A percentile compares a stretch with the other conserved stretches of the same genome.
These are phyloP conservation scores for Trimorus sp. DNA, from an alignment of 2,888 invertebrate species.

Conservation along the genomic window DNA sequence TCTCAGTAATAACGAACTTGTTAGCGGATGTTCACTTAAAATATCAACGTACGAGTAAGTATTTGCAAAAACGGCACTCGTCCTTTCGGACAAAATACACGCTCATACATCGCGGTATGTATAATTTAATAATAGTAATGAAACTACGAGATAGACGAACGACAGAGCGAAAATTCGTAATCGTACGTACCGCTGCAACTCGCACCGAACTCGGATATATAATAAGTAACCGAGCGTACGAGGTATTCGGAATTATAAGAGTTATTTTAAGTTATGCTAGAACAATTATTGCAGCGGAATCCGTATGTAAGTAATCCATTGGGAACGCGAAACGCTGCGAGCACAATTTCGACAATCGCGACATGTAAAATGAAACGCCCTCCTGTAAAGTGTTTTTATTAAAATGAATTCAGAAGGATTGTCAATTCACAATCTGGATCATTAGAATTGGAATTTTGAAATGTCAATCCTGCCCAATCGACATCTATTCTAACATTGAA, in stretches of 20 bases:
- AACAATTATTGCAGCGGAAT: conserved; percentile 20
- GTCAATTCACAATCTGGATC: too few relatives aligned
- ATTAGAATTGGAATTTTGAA: too few relatives aligned
- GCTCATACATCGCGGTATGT: conserved; percentile 5
- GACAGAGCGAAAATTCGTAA: conserved; percentile 28
- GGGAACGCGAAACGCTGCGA: neutral
- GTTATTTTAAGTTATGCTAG: conserved; percentile 6
- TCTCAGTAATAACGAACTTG: too few relatives aligned
- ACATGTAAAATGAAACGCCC: too few relatives aligned
- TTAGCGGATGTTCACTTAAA: too few relatives aligned
- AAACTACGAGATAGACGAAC: conserved; percentile 20
- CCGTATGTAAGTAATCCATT: conserved; percentile 10
- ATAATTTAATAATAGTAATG: conserved; percentile 34
- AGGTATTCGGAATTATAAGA: conserved; percentile 21
- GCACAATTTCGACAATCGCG: neutral
- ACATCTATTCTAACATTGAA: too few relatives aligned
- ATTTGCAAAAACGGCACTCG: too few relatives aligned
- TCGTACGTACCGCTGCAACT: conserved; percentile 9
- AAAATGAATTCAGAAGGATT: too few relatives aligned
- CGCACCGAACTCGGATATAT: neutral
- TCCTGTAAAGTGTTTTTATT: too few relatives aligned
- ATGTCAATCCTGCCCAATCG: too few relatives aligned
- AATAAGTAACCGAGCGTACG: conserved; percentile 7
- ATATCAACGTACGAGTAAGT: too few relatives aligned
- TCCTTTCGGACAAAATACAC: too few relatives aligned